A percentile compares a stretch with the other conserved stretches of the same genome.
Conservation (phyloP, 2,797 vertebrate species). For the Miichthys miiuy region DNA sequence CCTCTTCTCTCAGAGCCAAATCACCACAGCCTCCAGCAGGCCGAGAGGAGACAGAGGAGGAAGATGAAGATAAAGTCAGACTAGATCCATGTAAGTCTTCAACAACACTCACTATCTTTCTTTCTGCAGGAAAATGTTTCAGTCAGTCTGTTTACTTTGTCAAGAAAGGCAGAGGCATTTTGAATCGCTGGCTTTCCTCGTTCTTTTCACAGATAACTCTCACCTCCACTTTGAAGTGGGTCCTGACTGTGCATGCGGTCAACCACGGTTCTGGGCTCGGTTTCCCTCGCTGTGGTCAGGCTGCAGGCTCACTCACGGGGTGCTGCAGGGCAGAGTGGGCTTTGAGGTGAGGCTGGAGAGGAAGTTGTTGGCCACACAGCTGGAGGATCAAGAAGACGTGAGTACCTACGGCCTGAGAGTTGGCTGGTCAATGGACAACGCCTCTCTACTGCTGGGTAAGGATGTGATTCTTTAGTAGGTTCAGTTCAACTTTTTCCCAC, state of each 20-base stretch:
- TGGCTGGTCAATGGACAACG: constrained; percentile 89
- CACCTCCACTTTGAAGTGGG: constrained; percentile 92
- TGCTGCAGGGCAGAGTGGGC: constrained; percentile 86
- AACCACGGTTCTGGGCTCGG: constrained; percentile 89
- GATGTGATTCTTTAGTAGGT: not conserved
- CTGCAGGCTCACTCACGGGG: constrained; percentile 91
- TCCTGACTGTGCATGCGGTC: constrained; percentile 87
- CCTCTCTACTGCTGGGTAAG: constrained; percentile 90
- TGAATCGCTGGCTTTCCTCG: not conserved
- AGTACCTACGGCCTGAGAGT: constrained; percentile 86
- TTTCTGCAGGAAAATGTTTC: not conserved
- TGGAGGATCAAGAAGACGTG: constrained; percentile 46
- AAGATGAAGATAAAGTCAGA: constrained; percentile 84
- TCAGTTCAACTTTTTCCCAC: not conserved
- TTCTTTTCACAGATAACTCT: constrained; percentile 83
- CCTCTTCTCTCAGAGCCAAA: constrained; percentile 84
- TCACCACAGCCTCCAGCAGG: constrained; percentile 82
- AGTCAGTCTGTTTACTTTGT: not conserved
- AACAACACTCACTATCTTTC: no score
- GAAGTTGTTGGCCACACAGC: constrained; percentile 80
- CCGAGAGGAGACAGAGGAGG: constrained; percentile 77
- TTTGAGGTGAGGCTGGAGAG: constrained; percentile 93
- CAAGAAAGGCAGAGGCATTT: not conserved
- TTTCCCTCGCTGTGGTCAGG: constrained; percentile 93
- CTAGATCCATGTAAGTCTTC: constrained; percentile 88